A percentile compares a stretch with the other conserved stretches of the same genome.
phyloP scores from a whole-genome alignment of 2,888 invertebrate species.

The Balanococcus diminutus region DNA sequence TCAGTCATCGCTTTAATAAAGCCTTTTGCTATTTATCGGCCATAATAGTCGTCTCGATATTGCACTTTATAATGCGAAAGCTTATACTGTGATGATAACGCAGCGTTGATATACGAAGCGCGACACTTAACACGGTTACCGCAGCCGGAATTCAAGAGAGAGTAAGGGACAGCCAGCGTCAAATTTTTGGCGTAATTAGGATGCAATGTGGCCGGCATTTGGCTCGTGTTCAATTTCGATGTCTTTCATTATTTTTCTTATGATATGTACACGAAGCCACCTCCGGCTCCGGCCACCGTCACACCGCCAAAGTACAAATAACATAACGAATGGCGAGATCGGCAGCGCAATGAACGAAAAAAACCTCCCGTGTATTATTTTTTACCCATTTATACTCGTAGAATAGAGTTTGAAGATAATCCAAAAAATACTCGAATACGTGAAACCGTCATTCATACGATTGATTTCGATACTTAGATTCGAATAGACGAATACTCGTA shows the following conservation, averaged over 20 bases:
- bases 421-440: slow-evolving; percentile 30
- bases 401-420: slow-evolving; percentile 24
- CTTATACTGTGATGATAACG: background rate
- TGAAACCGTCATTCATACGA: slow-evolving; percentile 15
- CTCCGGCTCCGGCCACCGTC: background rate
- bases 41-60: background rate
- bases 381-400: slow-evolving; percentile 1
- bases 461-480: background rate
- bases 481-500: too few relatives aligned
- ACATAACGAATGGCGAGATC: background rate
- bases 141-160: background rate
- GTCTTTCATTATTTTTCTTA: slow-evolving; percentile 50
- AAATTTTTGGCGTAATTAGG: slow-evolving; percentile 55
- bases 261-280: slow-evolving; percentile 6
- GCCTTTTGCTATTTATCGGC: slow-evolving; percentile 13
- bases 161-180: slow-evolving; percentile 19
- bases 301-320: background rate
- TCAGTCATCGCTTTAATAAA: background rate
- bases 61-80: background rate
- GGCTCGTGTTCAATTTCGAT: slow-evolving; percentile 36
- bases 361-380: slow-evolving; percentile 23
- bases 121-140: slow-evolving; percentile 46
- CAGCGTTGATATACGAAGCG: slow-evolving; percentile 30
- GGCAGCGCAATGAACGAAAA: background rate
- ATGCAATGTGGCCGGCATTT: slow-evolving; percentile 48